Evolutionary conservation across 2,888 invertebrate species (phyloP).

Genomic region (Morpho helenor): DNA sequence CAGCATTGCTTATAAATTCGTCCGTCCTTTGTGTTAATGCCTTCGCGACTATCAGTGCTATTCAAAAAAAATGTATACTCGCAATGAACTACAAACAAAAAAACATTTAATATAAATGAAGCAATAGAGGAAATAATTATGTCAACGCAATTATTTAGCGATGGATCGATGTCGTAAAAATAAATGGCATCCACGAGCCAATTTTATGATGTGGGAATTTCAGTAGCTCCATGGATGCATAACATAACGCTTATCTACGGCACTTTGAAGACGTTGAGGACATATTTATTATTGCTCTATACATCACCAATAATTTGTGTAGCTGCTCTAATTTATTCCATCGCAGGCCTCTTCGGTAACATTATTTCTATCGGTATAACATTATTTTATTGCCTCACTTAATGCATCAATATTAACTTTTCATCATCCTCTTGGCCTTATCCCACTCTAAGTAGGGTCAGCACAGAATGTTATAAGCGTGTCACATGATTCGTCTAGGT

Average conservation of each 20-base stretch:
- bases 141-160: slow-evolving; percentile 61
- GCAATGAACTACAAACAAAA: no score
- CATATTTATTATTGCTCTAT: slow-evolving; percentile 17
- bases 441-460: no score
- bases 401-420: no score
- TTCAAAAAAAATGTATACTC: no score
- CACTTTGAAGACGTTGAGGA: slow-evolving; percentile 24
- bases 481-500: no score
- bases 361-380: neutral
- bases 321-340: slow-evolving; percentile 10
- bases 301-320: slow-evolving; percentile 14
- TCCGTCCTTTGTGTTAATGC: no score
- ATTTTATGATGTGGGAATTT: slow-evolving; percentile 67
- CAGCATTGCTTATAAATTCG: no score
- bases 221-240: slow-evolving; percentile 43
- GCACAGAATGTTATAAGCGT: no score
- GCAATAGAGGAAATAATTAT: slow-evolving; percentile 42
- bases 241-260: slow-evolving; percentile 50
- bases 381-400: neutral
- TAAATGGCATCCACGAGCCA: slow-evolving; percentile 58
- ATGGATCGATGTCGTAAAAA: slow-evolving; percentile 63
- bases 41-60: no score
- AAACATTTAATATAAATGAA: slow-evolving; percentile 8
- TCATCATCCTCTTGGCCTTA: no score
- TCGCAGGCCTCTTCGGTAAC: neutral